A percentile compares a stretch with the other conserved stretches of the same genome.
Conservation (phyloP, 2,113 vertebrate species). For the Entelurus aequoreus region DNA sequence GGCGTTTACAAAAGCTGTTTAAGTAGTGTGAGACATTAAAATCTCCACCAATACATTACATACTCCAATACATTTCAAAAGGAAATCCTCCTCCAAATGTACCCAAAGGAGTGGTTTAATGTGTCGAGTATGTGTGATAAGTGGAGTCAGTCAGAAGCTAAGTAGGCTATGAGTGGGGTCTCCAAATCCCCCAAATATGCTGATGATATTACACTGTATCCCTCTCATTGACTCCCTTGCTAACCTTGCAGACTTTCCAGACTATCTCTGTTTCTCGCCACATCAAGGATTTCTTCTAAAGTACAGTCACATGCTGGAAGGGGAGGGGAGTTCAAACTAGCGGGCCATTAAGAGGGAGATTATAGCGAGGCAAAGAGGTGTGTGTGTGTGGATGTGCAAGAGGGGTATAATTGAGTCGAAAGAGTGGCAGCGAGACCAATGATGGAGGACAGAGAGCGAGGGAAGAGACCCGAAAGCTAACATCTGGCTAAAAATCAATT, state of each 20-base stretch:
- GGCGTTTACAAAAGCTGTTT: constrained; percentile 17
- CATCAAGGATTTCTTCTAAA: constrained; percentile 71
- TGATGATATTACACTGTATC: constrained; percentile 65
- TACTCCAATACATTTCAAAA: constrained; percentile 46
- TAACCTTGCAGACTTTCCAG: constrained; percentile 57
- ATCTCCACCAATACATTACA: constrained; percentile 20
- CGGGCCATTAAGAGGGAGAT: constrained; percentile 66
- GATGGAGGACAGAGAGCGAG: constrained; percentile 43
- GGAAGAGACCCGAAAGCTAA: constrained; percentile 32
- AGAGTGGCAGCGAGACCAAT: constrained; percentile 49
- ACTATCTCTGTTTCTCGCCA: constrained; percentile 57
- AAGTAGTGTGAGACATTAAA: constrained; percentile 17
- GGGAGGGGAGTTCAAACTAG: constrained; percentile 40
- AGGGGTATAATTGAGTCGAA: constrained; percentile 48
- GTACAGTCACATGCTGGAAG: constrained; percentile 64
- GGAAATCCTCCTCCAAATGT: constrained; percentile 33
- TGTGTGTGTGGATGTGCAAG: constrained; percentile 21
- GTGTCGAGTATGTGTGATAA: constrained; percentile 40
- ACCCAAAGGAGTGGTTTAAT: constrained; percentile 28
- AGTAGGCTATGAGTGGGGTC: constrained; percentile 49
- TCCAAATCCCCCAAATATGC: constrained; percentile 69
- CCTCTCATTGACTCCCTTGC: constrained; percentile 49
- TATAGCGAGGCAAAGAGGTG: constrained; percentile 33
- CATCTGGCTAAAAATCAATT: constrained; percentile 67
- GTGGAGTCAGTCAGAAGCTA: constrained; percentile 45